Evolutionary conservation across 1,140 invertebrate species (phyloP).

Genomic region (Pseudomyrmex pallidus): DNA sequence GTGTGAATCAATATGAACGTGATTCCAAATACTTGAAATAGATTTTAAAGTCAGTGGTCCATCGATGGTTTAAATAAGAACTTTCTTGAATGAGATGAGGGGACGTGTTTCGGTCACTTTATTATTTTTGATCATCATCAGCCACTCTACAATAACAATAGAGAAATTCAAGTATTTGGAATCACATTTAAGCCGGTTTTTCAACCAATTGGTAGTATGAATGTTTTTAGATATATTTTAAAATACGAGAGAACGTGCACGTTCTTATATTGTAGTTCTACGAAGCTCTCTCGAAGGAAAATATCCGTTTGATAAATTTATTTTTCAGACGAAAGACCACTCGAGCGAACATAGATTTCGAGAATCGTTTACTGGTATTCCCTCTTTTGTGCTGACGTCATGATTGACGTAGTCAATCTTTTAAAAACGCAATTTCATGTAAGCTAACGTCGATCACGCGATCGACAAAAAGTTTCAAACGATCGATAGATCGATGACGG

Average conservation of each 20-base stretch:
- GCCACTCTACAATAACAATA: no score
- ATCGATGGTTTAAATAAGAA: no score
- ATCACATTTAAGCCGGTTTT: no score
- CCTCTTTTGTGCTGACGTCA: conserved; percentile 7
- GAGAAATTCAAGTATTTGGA: no score
- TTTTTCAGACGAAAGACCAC: not conserved
- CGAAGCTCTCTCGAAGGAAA: no score
- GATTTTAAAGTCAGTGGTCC: not conserved
- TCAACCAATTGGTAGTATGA: no score
- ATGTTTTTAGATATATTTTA: not conserved
- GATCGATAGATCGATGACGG: conserved; percentile 2
- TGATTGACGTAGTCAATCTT: conserved; percentile 6
- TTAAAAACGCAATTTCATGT: conserved; percentile 9
- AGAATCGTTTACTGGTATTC: conserved; percentile 9
- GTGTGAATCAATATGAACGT: not conserved
- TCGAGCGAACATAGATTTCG: not conserved
- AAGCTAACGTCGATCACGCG: not conserved
- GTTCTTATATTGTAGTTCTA: not conserved
- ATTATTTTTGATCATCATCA: no score
- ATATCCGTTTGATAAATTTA: not conserved
- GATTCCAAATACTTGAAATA: not conserved
- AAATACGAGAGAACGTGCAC: not conserved
- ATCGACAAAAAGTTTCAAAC: not conserved
- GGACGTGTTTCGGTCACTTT: no score
- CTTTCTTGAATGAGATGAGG: no score